Evolutionary conservation across 2,888 invertebrate species (phyloP).

Genomic region (Cerastis leucographa): DNA sequence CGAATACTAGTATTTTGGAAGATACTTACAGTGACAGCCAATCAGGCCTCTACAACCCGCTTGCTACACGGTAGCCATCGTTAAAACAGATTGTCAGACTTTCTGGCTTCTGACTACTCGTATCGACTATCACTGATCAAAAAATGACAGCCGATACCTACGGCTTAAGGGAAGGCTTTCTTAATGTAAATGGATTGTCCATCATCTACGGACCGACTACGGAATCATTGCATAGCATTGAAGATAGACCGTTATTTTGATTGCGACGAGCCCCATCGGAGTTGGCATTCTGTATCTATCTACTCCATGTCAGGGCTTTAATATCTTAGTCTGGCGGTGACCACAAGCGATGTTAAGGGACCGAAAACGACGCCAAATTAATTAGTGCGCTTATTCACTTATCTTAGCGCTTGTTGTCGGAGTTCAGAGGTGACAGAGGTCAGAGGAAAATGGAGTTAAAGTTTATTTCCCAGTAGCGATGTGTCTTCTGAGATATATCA

Average conservation of each 20-base stretch:
- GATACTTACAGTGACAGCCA: too few relatives aligned
- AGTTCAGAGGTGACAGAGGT: background rate
- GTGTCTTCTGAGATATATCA: background rate
- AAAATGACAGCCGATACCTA: background rate
- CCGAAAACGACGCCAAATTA: constrained; percentile 51
- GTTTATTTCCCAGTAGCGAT: background rate
- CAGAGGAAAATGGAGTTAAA: background rate
- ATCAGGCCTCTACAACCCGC: too few relatives aligned
- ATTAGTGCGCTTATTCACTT: constrained; percentile 56
- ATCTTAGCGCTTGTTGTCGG: constrained; percentile 31
- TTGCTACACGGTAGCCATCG: background rate
- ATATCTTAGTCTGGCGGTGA: constrained; percentile 51
- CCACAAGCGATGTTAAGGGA: constrained; percentile 53
- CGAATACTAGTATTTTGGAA: too few relatives aligned
- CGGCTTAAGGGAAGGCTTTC: background rate
- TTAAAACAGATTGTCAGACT: background rate
- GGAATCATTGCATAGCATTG: background rate
- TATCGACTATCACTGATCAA: background rate
- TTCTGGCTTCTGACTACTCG: background rate
- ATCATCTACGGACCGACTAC: background rate
- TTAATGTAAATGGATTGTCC: background rate
- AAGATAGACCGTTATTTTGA: background rate
- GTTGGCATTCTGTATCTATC: background rate
- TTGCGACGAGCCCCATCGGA: fast-evolving
- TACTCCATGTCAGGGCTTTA: constrained; percentile 31